Evolutionary conservation across 2,113 vertebrate genomes (phyloP).

Genomic region (Gavialis gangeticus): DNA sequence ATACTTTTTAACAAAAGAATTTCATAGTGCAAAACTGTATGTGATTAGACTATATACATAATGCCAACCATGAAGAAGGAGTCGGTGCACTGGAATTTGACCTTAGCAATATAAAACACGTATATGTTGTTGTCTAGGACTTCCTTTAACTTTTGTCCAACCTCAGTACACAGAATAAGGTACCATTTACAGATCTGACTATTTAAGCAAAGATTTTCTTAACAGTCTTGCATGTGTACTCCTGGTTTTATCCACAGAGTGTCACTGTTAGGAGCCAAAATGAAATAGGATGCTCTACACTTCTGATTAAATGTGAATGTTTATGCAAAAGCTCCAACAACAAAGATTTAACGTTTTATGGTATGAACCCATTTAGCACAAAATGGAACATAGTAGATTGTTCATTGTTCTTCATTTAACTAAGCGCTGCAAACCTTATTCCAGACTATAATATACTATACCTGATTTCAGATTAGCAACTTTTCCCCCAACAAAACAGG

Average conservation of each 20-base stretch:
- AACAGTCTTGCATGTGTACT: conserved; percentile 51
- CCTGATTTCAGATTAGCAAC: conserved; percentile 2
- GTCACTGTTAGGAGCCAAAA: conserved; percentile 80
- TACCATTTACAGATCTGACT: neutral
- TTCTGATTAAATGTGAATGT: conserved; percentile 38
- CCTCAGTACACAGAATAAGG: neutral
- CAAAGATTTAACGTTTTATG: conserved; percentile 18
- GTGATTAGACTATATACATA: neutral
- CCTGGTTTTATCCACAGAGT: conserved; percentile 82
- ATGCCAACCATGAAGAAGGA: neutral
- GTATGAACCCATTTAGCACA: neutral
- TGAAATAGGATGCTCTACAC: conserved; percentile 58
- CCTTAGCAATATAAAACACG: neutral
- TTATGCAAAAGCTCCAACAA: conserved; percentile 19
- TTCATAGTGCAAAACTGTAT: neutral
- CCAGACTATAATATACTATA: conserved; percentile 22
- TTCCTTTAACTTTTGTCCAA: neutral
- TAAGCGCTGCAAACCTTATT: conserved; percentile 44
- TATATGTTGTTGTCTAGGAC: neutral
- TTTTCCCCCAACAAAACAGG: neutral
- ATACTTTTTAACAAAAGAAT: neutral
- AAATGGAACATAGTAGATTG: neutral
- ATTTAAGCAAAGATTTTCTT: neutral
- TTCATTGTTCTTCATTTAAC: conserved; percentile 46
- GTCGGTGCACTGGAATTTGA: neutral